Evolutionary conservation across 1,140 invertebrate genomes (phyloP), one percentile per base, ranked within the genome.

Genomic region (Brachionus angularis): DNA sequence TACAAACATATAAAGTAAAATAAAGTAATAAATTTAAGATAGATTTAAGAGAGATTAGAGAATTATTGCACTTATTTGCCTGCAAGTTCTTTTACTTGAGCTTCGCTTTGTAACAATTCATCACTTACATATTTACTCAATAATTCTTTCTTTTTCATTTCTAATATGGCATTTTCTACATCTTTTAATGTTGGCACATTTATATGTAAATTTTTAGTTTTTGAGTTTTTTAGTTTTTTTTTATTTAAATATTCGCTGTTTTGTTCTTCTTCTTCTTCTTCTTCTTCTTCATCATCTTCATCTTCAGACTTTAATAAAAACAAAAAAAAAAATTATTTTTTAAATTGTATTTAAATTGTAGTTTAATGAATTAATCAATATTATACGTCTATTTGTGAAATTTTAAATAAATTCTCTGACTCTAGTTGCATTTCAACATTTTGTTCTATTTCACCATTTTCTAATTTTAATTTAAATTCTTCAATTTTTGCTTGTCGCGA

Each of bases 61-160:
- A 34, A 14, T 64, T 27, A 42, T 50, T 46, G 47, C 14, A 47
- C 18, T 70, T n/a, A n/a, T n/a, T 52, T 70, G 14, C 76, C 77
- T 27, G 78, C 49, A 16, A 78, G 71, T 25, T 72, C 47, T 74
- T 76, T 78, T 0, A 75, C 72, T 62, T 78, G 72, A 46, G 72
- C 58, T 50, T 58, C 75, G 67, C 74, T 70, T 69, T 76, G 29
- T 5, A 73, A 16, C n/a, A 83, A 67, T 36, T 73, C 74, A 21
- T 79, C 77, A 74, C 78, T 80, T 0, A 80, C 80, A 76, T 84
- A 84, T 74, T 79, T 80, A 73, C 81, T 87, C 47, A 96, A 75
- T 21, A 96, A 80, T 79, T 96, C 91, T 80, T 89, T 87, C 79
- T 97, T 96, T 78, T 91, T 91, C 74, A 90, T 86, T 73, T 86